Base-by-base conservation (phyloP, 2,797 vertebrate species). In the Lindbergichthys nudifrons region DNA sequence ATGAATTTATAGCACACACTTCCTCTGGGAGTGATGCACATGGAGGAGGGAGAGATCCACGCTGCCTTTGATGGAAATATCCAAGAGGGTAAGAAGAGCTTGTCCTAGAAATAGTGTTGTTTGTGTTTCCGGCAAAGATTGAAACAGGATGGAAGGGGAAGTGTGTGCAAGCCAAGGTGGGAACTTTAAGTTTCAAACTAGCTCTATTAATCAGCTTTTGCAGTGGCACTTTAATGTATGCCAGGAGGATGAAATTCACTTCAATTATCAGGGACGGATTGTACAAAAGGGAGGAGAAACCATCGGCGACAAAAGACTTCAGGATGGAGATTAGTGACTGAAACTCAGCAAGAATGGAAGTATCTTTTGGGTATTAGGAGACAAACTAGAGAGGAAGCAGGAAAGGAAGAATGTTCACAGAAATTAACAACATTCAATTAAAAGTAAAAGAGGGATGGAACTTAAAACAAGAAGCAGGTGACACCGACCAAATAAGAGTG, bases 131-230 rank as follows among this genome's bases (percentile, higher is more conserved):
- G 60, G 73, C 39, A 19, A 57, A 43, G 47, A 72, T 69, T 21
- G 46, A 1, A 8, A 62, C 41, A 19, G 16, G 51, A 16, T 39
- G 3, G 57, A 36, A 64, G 52, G 65, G 23, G 54, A 53, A 47
- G 10, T 3, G 16, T 23, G 23, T 32, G 51, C 50, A 41, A 26
- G 26, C 26, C 26, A 26, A 43, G 62, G 21, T 16, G 51, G 47
- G 52, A 52, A 57, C 16, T 46, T 53, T 30, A 56, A 60, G 46
- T 70, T 70, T 72, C 50, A 70, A 76, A 70, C 50, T 53, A 56
- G 52, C 60, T 62, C 67, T 63, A 81, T 86, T 82, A 84, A 88
- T 88, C 82, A 84, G 73, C 48, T 45, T 52, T 3, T 65, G 70
- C 75, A 12, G 32, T 36, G 59, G 46, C 60, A 79, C 73, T 82